A percentile compares a stretch with the other conserved stretches of the same genome.
Evolutionary conservation across 1,140 invertebrate genomes (phyloP).

Genomic region (Lanistes nyassanus): DNA sequence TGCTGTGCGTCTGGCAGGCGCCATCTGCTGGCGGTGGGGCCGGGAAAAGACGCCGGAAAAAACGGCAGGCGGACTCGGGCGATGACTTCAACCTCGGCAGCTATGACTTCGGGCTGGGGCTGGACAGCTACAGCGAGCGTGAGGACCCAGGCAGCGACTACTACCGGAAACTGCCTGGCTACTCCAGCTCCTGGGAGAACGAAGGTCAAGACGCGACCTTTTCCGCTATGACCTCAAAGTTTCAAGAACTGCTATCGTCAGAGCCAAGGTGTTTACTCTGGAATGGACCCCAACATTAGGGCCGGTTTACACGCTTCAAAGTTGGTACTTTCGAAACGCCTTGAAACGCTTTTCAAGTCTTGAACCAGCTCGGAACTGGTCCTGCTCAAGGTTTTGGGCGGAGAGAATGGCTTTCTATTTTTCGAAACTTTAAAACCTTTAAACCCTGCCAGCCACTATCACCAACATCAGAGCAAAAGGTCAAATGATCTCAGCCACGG

Average conservation of each 20-base stretch:
- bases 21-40: not conserved
- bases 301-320: too few species aligned
- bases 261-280: conserved; percentile 4
- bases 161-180: conserved; percentile 14
- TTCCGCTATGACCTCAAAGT: not conserved
- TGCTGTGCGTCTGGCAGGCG: not conserved
- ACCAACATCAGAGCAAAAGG: too few species aligned
- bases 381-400: too few species aligned
- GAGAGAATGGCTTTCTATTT: too few species aligned
- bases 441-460: too few species aligned
- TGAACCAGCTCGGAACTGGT: too few species aligned
- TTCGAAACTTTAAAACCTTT: too few species aligned
- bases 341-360: too few species aligned
- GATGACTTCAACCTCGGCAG: not conserved
- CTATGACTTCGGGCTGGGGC: not conserved
- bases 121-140: not conserved
- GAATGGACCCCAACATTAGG: too few species aligned
- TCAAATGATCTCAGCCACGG: too few species aligned
- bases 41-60: too few species aligned
- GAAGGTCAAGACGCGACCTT: not conserved
- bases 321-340: too few species aligned
- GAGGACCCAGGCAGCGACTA: conserved; percentile 12
- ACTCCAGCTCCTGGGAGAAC: not conserved
- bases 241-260: not conserved
- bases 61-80: not conserved